A percentile compares a stretch with the other conserved stretches of the same genome.
phyloP scores from a whole-genome alignment of 2,113 vertebrate genomes.

The Hyperopisus bebe region DNA sequence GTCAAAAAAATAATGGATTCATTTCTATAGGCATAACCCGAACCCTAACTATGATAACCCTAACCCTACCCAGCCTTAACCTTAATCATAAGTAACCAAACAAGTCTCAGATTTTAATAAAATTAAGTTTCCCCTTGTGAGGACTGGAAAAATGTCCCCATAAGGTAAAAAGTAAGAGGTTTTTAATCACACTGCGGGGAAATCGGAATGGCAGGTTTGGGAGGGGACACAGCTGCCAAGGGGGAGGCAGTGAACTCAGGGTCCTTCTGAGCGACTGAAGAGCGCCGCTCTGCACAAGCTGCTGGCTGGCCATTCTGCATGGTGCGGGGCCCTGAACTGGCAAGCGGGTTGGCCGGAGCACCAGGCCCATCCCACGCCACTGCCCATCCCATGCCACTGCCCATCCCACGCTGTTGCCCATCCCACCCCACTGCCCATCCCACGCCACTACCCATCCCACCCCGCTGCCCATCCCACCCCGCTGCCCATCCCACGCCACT shows the following conservation, averaged over 20 bases:
- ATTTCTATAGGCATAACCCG: not conserved
- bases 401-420: too few relatives aligned
- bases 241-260: not conserved
- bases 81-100: not conserved
- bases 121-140: not conserved
- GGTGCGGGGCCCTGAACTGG: not conserved
- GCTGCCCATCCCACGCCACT: not conserved
- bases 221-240: not conserved
- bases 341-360: not conserved
- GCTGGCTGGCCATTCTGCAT: not conserved
- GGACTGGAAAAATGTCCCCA: not conserved
- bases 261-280: not conserved
- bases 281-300: not conserved
- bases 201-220: not conserved
- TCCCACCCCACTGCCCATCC: not conserved
- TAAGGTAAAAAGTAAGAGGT: not conserved
- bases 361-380: too few relatives aligned
- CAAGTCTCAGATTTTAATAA: too few relatives aligned
- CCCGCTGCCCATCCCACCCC: not conserved
- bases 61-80: not conserved
- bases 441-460: not conserved
- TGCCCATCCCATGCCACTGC: too few relatives aligned
- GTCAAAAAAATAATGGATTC: not conserved
- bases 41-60: not conserved
- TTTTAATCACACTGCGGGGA: not conserved